phyloP scores from a whole-genome alignment of 2,888 invertebrate species.

The Mactromeris polynyma region DNA sequence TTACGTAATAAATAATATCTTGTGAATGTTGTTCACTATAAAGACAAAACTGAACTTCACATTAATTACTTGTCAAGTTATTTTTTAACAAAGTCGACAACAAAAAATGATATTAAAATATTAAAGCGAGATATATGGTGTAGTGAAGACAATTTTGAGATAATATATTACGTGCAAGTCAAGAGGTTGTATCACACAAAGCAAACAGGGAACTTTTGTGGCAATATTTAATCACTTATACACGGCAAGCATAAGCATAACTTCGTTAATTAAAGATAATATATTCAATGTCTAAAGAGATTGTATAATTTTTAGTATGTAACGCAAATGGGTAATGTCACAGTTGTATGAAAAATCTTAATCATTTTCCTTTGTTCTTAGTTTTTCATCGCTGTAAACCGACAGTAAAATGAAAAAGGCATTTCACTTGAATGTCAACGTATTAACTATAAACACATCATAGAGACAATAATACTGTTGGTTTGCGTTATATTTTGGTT shows the following conservation, averaged over 20 bases:
- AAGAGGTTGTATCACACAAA: too few species aligned
- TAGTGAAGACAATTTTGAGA: background rate
- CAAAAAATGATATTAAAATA: background rate
- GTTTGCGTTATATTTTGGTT: background rate
- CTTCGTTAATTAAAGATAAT: constrained; percentile 8
- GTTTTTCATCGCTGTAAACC: background rate
- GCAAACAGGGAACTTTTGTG: too few species aligned
- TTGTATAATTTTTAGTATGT: constrained; percentile 30
- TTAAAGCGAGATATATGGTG: constrained; percentile 22
- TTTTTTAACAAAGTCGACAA: background rate
- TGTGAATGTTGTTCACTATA: too few species aligned
- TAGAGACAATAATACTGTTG: background rate
- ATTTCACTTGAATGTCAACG: constrained; percentile 3
- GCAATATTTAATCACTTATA: background rate
- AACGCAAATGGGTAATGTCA: constrained; percentile 33
- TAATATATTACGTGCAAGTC: too few species aligned
- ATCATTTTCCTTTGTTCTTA: constrained; percentile 21
- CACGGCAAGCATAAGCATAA: background rate
- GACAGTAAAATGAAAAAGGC: constrained; percentile 17
- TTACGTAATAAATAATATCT: too few species aligned
- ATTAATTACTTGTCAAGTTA: too few species aligned
- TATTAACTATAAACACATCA: background rate
- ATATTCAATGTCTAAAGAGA: constrained; percentile 28
- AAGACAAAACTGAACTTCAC: too few species aligned
- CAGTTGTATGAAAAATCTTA: constrained; percentile 13